Base-by-base conservation (phyloP, 2,888 invertebrate species). In the Cephonodes hylas region DNA sequence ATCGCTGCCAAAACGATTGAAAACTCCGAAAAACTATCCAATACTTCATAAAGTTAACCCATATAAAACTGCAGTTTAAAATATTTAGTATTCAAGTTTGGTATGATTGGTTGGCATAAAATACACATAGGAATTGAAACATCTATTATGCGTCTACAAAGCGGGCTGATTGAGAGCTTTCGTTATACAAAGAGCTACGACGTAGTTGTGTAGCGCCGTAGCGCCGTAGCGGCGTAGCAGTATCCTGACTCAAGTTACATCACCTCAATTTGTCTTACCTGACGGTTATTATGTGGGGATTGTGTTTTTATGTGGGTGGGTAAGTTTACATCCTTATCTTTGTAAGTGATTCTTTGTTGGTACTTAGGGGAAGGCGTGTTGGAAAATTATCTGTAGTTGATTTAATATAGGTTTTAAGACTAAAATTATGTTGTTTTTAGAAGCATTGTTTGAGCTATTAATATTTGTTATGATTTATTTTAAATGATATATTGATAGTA, bases 211-310 rank as follows among this genome's bases (percentile, higher is more conserved):
- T 58, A 58, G 58, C 58, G 42, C 15, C 6, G 25, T 10, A 53
- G 53, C 53, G 8, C 10, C 64, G 65, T 64, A 67, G 65, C 65
- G 3, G 34, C 42, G 60, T 63, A 64, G 64, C 58, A 7, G 53
- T 27, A 15, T 53, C 53, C 53, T 53, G 53, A 31, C 22, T 61
- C 59, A 60, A 23, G 13, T 58, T 58, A 42, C 58, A 42, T 7
- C 42, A 15, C 34, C 38, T 22, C 42, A 42, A 58, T 58, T 58
- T 25, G 25, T 58, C 58, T 42, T 42, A 42, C 25, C 18, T 31
- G 18, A 53, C 31, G 48, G 15, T 27, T 53, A 31, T 48, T 48
- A 48, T 48, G 53, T 53, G 53, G 53, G 46, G 31, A 53, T 27
- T 53, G 27, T 18, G 31, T 53, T 53, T 53, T 31, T 18, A 31